These are phyloP conservation scores for Astatoreochromis straeleni DNA, from an alignment of 2,113 vertebrate genomes.

Conservation along the genomic window DNA sequence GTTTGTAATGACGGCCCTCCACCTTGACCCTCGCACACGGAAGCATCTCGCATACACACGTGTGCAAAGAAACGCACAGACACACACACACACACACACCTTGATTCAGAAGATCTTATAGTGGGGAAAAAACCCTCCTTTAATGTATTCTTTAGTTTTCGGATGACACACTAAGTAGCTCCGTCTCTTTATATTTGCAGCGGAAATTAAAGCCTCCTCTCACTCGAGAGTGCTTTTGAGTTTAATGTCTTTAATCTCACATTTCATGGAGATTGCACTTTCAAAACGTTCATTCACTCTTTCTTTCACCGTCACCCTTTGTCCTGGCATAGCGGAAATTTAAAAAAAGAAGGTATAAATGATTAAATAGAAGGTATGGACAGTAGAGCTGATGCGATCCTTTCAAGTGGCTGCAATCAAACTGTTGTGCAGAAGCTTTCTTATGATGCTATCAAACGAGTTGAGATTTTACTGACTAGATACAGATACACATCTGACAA, in stretches of 20 bases:
- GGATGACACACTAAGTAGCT: constrained; percentile 56
- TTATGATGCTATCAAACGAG: constrained; percentile 11
- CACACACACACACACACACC: not conserved
- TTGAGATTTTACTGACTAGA: not conserved
- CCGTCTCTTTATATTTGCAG: constrained; percentile 60
- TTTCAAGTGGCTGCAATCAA: constrained; percentile 44
- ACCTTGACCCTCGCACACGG: constrained; percentile 45
- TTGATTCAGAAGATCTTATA: constrained; percentile 22
- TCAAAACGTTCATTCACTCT: constrained; percentile 37
- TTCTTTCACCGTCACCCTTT: not conserved
- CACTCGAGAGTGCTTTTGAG: constrained; percentile 60
- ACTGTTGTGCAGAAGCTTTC: not conserved
- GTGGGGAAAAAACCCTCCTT: constrained; percentile 30
- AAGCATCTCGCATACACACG: constrained; percentile 3
- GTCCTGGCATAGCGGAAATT: not conserved
- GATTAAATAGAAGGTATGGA: not conserved
- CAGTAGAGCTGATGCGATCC: not conserved
- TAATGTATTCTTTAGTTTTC: constrained; percentile 74
- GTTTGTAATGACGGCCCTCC: constrained; percentile 52
- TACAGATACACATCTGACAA: not conserved
- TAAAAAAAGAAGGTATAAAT: not conserved
- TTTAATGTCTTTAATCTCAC: constrained; percentile 73
- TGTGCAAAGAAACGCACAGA: constrained; percentile 1
- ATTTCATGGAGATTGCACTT: constrained; percentile 47
- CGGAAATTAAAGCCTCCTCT: constrained; percentile 67